These are phyloP conservation scores for Neocrepidodera transversa DNA, from an alignment of 2,888 invertebrate genomes.

Conservation along the genomic window DNA sequence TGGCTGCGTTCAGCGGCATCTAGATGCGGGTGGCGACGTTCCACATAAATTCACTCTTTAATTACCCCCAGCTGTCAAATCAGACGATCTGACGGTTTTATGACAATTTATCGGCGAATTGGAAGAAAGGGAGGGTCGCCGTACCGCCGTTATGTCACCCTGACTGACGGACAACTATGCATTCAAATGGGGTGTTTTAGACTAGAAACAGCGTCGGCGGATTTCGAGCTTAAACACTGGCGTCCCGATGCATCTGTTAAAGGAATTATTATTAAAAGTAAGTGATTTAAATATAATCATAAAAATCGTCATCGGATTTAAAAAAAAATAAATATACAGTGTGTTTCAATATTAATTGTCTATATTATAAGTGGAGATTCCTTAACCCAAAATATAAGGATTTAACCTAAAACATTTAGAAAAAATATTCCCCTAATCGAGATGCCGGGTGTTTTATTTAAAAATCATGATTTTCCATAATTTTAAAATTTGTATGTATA, in stretches of 20 bases:
- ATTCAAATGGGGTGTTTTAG: constrained; percentile 77
- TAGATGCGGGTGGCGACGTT: constrained; percentile 59
- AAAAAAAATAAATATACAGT: too few species aligned
- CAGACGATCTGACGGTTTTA: constrained; percentile 78
- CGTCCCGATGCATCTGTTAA: background rate
- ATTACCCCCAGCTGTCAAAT: constrained; percentile 69
- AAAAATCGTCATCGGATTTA: too few species aligned
- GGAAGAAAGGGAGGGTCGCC: constrained; percentile 63
- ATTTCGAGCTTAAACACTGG: background rate
- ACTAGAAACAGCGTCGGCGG: constrained; percentile 22
- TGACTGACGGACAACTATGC: constrained; percentile 78
- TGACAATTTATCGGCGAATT: constrained; percentile 69
- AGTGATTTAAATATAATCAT: too few species aligned
- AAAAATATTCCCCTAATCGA: too few species aligned
- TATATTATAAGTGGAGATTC: too few species aligned
- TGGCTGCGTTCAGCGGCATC: constrained; percentile 51
- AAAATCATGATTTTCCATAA: too few species aligned
- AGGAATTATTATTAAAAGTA: too few species aligned
- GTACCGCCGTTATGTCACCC: constrained; percentile 65
- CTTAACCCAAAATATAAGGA: too few species aligned
- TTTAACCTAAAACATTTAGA: too few species aligned
- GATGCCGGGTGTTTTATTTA: too few species aligned
- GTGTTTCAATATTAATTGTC: too few species aligned
- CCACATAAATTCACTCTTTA: constrained; percentile 62
- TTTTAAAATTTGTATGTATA: too few species aligned